Conservation (phyloP, 2,797 vertebrate genomes). For the Sebastes itinus region DNA sequence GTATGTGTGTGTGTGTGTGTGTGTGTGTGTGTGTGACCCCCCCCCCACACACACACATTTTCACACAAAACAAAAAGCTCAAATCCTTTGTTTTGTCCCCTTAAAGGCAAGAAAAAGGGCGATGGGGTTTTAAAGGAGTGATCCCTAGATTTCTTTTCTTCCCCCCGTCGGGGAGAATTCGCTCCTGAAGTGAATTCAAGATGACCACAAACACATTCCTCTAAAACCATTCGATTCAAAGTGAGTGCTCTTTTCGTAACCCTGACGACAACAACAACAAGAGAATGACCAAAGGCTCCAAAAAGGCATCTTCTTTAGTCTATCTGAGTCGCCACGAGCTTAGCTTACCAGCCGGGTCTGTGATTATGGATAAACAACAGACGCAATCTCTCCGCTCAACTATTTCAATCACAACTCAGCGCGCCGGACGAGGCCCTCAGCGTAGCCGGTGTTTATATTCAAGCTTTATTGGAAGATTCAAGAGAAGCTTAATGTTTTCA, state of each 20-base stretch:
- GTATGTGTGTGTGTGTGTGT: neutral
- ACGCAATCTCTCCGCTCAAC: slow-evolving; percentile 28
- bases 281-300: slow-evolving; percentile 48
- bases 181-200: slow-evolving; percentile 68
- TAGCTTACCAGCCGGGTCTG: slow-evolving; percentile 42
- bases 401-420: slow-evolving; percentile 44
- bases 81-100: slow-evolving; percentile 76
- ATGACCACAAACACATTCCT: slow-evolving; percentile 75
- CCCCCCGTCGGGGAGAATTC: slow-evolving; percentile 56
- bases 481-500: slow-evolving; percentile 16
- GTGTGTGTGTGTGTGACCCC: neutral
- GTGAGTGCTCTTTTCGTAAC: slow-evolving; percentile 63
- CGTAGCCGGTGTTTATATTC: slow-evolving; percentile 15
- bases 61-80: slow-evolving; percentile 56
- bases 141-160: slow-evolving; percentile 67
- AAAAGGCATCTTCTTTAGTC: slow-evolving; percentile 39
- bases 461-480: slow-evolving; percentile 52
- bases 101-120: slow-evolving; percentile 72
- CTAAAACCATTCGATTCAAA: slow-evolving; percentile 52
- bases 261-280: slow-evolving; percentile 49
- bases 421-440: slow-evolving; percentile 17
- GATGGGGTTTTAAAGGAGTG: slow-evolving; percentile 72
- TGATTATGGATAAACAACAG: slow-evolving; percentile 60
- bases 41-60: slow-evolving; percentile 38
- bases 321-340: slow-evolving; percentile 47